Evolutionary conservation across 2,888 invertebrate species (phyloP), one percentile per base, ranked within the genome.

Genomic region (Brachyptera putata): DNA sequence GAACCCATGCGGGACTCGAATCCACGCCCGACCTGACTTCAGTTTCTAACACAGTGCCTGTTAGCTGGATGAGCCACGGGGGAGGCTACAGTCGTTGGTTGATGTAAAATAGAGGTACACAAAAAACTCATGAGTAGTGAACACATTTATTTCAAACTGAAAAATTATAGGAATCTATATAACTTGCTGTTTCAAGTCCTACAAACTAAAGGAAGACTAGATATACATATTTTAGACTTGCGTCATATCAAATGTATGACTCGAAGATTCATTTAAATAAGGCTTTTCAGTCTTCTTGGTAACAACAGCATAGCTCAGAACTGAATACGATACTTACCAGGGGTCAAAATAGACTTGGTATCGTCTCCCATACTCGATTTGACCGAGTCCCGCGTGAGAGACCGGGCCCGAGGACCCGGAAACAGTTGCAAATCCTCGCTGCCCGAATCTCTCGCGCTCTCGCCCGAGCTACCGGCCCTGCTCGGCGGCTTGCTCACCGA

Each of bases 321-420:
- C 61, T 64, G 64, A 46, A 64, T 64, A 13, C 61, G 59, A 56
- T 64, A 64, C 58, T 61, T 64, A 53, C 62, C 62, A 18, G 62
- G 41, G 26, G 39, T 58, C 26, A 56, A 56, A 16, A 58, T 55
- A 18, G 61, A 61, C 55, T 62, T 62, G 30, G 34, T 34, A 34
- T 60, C 62, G 1, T 39, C 50, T 21, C 60, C 56, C 26, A 61
- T 63, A 16, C 46, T 16, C 13, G 24, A 11, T 18, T 24, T 50
- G 25, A 13, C 76, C 61, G 72, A 71, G 59, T 84, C 84, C 67
- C 83, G 79, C 3, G 81, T 81, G 48, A 78, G 68, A 0, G 83
- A 83, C 57, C 83, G 75, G 22, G 70, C 65, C 22, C 68, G 64
- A 16, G 79, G 73, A 21, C 78, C 74, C 16, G 64, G 64, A 16